Conservation (phyloP, 2,797 vertebrate species). For the Agapornis canus region DNA sequence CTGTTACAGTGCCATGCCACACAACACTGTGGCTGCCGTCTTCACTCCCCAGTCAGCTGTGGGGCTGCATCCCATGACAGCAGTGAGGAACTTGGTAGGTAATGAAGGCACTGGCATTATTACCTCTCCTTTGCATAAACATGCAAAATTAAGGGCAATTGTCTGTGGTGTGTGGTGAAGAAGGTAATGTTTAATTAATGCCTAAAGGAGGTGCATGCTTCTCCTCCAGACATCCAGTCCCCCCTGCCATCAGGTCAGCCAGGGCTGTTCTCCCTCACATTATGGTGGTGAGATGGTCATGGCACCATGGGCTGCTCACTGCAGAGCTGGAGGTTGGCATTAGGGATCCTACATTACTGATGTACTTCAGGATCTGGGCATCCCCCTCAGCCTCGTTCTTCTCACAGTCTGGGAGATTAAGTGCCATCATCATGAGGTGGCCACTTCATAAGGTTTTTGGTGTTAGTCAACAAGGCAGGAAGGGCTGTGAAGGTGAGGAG, state of each 20-base stretch:
- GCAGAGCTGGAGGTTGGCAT: background rate
- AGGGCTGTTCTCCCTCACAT: background rate
- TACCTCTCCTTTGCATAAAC: background rate
- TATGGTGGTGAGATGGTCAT: fast-evolving
- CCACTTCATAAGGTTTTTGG: background rate
- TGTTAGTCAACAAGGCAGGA: background rate
- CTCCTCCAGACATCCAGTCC: background rate
- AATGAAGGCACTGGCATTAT: background rate
- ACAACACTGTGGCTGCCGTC: background rate
- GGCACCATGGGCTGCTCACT: fast-evolving
- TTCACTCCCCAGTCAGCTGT: fast-evolving
- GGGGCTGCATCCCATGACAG: background rate
- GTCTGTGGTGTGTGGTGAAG: fast-evolving
- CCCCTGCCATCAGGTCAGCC: background rate
- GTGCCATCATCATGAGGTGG: background rate
- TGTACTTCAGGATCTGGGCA: fast-evolving
- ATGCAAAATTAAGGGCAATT: background rate
- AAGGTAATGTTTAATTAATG: background rate
- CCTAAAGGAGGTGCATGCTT: background rate
- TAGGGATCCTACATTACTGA: fast-evolving
- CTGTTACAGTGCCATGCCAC: background rate
- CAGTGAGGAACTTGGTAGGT: background rate
- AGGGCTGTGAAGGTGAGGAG: background rate
- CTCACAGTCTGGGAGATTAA: background rate
- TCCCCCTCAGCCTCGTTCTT: background rate